Evolutionary conservation across 2,113 vertebrate genomes (phyloP).

Genomic region (Chaetodon auriga): DNA sequence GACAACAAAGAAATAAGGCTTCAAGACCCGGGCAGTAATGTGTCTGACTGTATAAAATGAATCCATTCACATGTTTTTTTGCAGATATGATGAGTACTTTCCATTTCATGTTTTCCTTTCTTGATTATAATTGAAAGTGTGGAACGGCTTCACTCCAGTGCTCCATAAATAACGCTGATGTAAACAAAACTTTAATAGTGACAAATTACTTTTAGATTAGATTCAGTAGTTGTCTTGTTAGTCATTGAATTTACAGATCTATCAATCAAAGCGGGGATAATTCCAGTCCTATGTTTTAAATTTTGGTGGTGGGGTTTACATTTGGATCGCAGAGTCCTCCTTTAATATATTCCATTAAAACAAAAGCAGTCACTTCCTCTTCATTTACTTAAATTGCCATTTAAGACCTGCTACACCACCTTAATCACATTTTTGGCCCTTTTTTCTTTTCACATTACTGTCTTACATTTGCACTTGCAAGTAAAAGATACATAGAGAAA

Average conservation of each 20-base stretch:
- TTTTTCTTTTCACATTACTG: not conserved
- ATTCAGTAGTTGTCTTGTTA: not conserved
- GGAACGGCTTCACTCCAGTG: not conserved
- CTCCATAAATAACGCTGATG: not conserved
- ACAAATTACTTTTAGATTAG: not conserved
- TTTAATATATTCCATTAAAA: not conserved
- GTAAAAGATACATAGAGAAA: not conserved
- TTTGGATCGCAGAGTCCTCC: not conserved
- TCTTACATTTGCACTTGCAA: not conserved
- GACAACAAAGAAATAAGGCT: too few relatives aligned
- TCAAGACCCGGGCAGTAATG: too few relatives aligned
- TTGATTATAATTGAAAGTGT: not conserved
- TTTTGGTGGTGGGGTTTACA: not conserved
- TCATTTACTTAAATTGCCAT: not conserved
- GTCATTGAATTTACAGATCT: not conserved
- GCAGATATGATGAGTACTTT: not conserved
- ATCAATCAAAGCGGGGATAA: not conserved
- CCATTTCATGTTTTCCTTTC: not conserved
- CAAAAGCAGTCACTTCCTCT: not conserved
- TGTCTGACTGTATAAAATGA: too few relatives aligned
- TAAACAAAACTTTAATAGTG: not conserved
- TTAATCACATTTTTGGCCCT: not conserved
- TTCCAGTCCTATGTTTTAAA: not conserved
- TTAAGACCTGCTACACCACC: not conserved
- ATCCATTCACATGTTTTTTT: not conserved